Evolutionary conservation across 2,797 vertebrate genomes (phyloP).

Genomic region (Hippoglossus hippoglossus): DNA sequence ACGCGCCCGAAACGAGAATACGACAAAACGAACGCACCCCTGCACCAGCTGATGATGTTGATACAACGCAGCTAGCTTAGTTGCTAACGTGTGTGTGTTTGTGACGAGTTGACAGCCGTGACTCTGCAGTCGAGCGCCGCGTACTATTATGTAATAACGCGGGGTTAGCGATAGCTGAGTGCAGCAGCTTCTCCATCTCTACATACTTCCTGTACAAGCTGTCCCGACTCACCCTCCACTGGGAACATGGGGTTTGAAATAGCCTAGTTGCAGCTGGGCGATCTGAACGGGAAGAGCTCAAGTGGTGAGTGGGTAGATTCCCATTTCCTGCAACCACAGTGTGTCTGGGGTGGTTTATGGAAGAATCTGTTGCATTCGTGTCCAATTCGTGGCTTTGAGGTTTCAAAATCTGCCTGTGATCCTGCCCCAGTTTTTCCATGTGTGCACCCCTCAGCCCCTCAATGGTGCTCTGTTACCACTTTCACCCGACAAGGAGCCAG

Average conservation of each 20-base stretch:
- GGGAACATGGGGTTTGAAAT: too few relatives aligned
- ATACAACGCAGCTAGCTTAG: slow-evolving; percentile 41
- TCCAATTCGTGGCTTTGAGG: not conserved
- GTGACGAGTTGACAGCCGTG: slow-evolving; percentile 30
- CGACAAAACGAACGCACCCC: not conserved
- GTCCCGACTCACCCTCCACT: not conserved
- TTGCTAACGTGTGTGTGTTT: slow-evolving; percentile 26
- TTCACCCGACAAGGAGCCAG: slow-evolving; percentile 52
- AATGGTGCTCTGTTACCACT: slow-evolving; percentile 61
- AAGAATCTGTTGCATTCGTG: not conserved
- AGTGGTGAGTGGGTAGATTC: too few relatives aligned
- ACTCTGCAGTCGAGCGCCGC: slow-evolving; percentile 38
- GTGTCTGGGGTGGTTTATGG: too few relatives aligned
- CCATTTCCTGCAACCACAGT: too few relatives aligned
- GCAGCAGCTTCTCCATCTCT: slow-evolving; percentile 3
- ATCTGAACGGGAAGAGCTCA: too few relatives aligned
- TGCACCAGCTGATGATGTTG: not conserved
- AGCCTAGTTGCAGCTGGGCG: too few relatives aligned
- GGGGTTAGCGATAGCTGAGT: not conserved
- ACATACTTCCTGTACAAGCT: too few relatives aligned
- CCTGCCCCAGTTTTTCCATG: slow-evolving; percentile 30
- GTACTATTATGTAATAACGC: slow-evolving; percentile 66
- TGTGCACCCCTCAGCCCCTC: slow-evolving; percentile 19
- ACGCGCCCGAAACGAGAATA: too few relatives aligned
- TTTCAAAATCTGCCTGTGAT: not conserved